Percentiles rank a stretch among this genome's conserved stretches.
Conservation (phyloP, 2,113 vertebrate genomes). For the Castor canadensis region DNA sequence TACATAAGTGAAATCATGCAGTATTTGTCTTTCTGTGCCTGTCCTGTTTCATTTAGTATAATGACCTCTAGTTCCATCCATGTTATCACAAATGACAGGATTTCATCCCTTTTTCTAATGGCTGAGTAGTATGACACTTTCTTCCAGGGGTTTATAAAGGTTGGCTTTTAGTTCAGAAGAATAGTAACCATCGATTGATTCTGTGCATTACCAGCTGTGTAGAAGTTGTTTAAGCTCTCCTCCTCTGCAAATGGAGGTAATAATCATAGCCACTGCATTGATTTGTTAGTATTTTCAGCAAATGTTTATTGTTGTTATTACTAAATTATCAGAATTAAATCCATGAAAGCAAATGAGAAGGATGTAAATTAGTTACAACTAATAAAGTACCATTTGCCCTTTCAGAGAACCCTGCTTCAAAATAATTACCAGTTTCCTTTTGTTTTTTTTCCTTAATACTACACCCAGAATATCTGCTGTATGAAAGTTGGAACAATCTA, state of each 20-base stretch:
- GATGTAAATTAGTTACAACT: conserved; percentile 14
- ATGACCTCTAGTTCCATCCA: background rate
- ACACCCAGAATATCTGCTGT: too few species aligned
- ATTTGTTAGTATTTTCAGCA: conserved; percentile 44
- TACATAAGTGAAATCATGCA: background rate
- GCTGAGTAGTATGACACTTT: background rate
- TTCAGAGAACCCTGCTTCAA: conserved; percentile 31
- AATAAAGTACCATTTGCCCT: background rate
- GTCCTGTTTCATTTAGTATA: background rate
- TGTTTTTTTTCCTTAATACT: too few species aligned
- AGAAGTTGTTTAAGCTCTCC: background rate
- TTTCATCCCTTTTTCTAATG: background rate
- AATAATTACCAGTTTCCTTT: too few species aligned
- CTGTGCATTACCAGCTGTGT: background rate
- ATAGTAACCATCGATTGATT: background rate
- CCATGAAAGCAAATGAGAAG: conserved; percentile 46
- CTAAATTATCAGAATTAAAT: conserved; percentile 24
- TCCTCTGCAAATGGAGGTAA: background rate
- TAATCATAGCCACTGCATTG: background rate
- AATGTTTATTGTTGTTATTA: conserved; percentile 18
- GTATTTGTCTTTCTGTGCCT: background rate
- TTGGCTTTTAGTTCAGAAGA: background rate
- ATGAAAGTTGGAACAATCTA: background rate
- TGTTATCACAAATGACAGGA: background rate
- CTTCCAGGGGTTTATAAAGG: background rate